Conservation (phyloP, 2,113 vertebrate genomes). For the Prionailurus bengalensis region DNA sequence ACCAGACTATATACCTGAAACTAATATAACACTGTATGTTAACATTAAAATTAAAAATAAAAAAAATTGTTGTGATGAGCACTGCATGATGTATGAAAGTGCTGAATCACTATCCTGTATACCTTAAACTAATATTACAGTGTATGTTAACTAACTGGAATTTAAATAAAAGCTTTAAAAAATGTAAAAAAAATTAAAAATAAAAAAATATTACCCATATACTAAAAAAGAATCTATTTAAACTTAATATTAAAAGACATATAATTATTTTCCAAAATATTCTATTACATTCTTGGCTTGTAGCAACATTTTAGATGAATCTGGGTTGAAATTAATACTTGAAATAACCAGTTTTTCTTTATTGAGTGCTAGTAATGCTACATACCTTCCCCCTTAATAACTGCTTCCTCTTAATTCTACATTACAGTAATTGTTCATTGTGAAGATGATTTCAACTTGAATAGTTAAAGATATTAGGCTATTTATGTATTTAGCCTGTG, state of each 20-base stretch:
- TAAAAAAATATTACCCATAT: background rate
- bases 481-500: background rate
- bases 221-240: background rate
- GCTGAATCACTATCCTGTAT: background rate
- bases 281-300: background rate
- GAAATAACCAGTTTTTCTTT: background rate
- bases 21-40: no score
- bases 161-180: background rate
- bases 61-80: no score
- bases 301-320: background rate
- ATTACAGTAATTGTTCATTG: background rate
- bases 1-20: background rate
- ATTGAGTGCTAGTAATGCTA: background rate
- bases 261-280: background rate
- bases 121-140: background rate
- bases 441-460: background rate
- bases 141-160: background rate
- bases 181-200: background rate
- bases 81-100: no score
- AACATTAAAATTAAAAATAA: no score
- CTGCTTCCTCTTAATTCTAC: background rate
- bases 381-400: background rate
- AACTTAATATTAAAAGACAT: background rate
- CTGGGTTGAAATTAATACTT: background rate
- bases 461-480: background rate